phyloP scores from a whole-genome alignment of 1,140 invertebrate genomes.

The Aphidius gifuensis region DNA sequence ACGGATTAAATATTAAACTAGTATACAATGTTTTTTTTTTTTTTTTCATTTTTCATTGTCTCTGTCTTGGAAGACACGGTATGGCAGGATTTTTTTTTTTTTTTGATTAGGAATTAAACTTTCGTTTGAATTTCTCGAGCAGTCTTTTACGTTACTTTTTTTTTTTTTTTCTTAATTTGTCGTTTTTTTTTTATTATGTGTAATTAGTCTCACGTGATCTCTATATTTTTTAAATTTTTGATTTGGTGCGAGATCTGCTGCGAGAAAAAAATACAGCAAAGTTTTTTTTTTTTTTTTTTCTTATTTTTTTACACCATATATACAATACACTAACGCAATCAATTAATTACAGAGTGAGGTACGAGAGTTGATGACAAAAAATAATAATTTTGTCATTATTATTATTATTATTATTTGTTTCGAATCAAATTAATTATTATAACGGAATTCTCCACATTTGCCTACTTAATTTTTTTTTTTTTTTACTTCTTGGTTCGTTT shows the following conservation, averaged over 20 bases:
- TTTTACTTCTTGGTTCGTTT: no score
- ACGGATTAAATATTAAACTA: conserved; percentile 22
- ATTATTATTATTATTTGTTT: background rate
- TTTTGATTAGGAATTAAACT: conserved; percentile 39
- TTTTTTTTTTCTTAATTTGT: conserved; percentile 5
- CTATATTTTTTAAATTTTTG: no score
- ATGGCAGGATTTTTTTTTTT: conserved; percentile 42
- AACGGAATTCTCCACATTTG: no score
- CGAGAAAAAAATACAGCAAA: no score
- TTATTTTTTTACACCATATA: conserved; percentile 16
- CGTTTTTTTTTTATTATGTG: background rate
- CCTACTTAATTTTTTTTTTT: background rate
- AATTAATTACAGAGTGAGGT: conserved; percentile 7
- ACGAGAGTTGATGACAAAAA: background rate
- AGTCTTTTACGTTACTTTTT: conserved; percentile 13
- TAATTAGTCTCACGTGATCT: background rate
- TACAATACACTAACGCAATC: conserved; percentile 18
- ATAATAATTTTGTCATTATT: background rate
- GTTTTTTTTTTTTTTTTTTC: no score
- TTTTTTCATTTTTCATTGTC: conserved; percentile 36
- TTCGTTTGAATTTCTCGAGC: background rate
- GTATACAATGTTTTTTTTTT: conserved; percentile 38
- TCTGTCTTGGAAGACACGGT: conserved; percentile 48
- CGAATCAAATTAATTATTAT: no score
- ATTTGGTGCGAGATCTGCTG: no score